A percentile compares a stretch with the other conserved stretches of the same genome.
Conservation (phyloP, 2,888 invertebrate species). For the Molorchus minor region DNA sequence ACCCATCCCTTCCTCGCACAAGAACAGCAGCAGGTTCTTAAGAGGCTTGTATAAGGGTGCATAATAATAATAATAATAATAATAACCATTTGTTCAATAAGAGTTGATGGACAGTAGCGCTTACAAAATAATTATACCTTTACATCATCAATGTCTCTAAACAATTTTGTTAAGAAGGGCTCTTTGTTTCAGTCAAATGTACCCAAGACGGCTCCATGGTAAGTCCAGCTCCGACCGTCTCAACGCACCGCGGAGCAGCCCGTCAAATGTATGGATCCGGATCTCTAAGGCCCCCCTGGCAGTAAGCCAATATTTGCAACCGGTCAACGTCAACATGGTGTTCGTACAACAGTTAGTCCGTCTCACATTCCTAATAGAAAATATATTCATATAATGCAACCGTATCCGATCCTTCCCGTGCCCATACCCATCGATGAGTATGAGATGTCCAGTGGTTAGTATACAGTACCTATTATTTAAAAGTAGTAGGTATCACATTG, state of each 20-base stretch:
- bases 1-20: too few relatives aligned
- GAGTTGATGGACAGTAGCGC: too few relatives aligned
- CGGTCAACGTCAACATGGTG: conserved; percentile 58
- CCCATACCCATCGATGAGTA: conserved; percentile 49
- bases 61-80: too few relatives aligned
- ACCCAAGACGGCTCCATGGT: conserved; percentile 19
- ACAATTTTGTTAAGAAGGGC: too few relatives aligned
- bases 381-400: conserved; percentile 24
- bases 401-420: conserved; percentile 39
- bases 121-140: too few relatives aligned
- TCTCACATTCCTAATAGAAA: conserved; percentile 1
- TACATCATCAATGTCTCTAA: too few relatives aligned
- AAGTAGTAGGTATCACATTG: conserved; percentile 25
- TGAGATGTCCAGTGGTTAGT: conserved; percentile 28
- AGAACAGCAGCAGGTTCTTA: too few relatives aligned
- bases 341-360: conserved; percentile 57
- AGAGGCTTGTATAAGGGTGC: too few relatives aligned
- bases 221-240: conserved; percentile 25
- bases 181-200: conserved; percentile 31
- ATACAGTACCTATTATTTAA: not conserved
- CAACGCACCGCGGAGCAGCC: conserved; percentile 63
- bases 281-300: conserved; percentile 64
- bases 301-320: conserved; percentile 59
- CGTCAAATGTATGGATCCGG: conserved; percentile 69
- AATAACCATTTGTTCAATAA: too few relatives aligned